Percentiles rank a stretch among this genome's conserved stretches.
Conservation (phyloP, 2,888 invertebrate genomes). For the Trypoxylon attenuatum region DNA sequence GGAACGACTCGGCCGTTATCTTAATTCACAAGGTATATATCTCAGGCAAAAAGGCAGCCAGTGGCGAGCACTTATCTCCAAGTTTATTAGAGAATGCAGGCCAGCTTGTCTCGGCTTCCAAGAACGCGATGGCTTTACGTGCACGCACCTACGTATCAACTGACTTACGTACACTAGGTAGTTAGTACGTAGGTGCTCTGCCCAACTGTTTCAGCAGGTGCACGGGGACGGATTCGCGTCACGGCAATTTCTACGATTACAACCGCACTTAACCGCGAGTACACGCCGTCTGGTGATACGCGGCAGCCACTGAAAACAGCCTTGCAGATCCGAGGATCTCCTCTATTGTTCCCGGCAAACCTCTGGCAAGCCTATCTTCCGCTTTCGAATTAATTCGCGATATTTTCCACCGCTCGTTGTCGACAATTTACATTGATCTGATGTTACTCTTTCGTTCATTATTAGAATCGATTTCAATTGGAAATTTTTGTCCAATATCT, state of each 20-base stretch:
- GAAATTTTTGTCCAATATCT: no score
- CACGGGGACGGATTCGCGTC: conserved; percentile 35
- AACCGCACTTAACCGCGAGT: conserved; percentile 50
- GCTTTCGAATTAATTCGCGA: conserved; percentile 39
- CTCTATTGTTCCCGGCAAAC: conserved; percentile 46
- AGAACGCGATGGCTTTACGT: conserved; percentile 8
- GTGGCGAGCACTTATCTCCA: conserved; percentile 2
- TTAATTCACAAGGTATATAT: conserved; percentile 12
- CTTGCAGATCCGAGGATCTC: conserved; percentile 49
- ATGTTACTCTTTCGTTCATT: no score
- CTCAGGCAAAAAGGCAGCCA: not conserved
- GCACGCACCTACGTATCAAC: no score
- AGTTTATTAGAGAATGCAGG: conserved; percentile 1
- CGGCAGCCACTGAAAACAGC: conserved; percentile 34
- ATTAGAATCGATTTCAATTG: no score
- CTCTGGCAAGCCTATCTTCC: conserved; percentile 36
- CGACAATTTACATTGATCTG: no score
- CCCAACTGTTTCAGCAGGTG: conserved; percentile 12
- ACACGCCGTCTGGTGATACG: conserved; percentile 42
- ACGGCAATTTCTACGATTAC: conserved; percentile 54
- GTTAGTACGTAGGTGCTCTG: not conserved
- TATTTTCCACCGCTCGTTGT: no score
- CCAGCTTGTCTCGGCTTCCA: no score
- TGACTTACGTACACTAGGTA: no score
- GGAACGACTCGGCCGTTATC: conserved; percentile 25